These are phyloP conservation scores for Drosophila mojavensis DNA, from an alignment of 1,140 invertebrate species.

Conservation along the genomic window DNA sequence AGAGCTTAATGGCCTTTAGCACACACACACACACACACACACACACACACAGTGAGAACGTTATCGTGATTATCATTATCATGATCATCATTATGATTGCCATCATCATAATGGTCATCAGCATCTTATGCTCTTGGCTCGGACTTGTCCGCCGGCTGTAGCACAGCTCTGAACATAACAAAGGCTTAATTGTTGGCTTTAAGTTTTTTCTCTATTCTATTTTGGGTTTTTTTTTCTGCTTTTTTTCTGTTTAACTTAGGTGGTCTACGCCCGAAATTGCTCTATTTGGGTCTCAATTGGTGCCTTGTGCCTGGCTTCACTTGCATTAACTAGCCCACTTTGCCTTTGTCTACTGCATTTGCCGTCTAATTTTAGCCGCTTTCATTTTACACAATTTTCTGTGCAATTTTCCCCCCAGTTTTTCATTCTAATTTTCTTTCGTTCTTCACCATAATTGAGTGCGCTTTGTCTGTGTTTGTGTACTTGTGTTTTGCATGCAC, in stretches of 20 bases:
- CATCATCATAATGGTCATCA: conserved; percentile 40
- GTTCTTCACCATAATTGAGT: conserved; percentile 3
- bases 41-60: conserved; percentile 24
- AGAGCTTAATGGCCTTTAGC: conserved; percentile 80
- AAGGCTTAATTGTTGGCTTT: conserved; percentile 70
- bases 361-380: conserved; percentile 41
- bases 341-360: conserved; percentile 5
- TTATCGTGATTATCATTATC: conserved; percentile 34
- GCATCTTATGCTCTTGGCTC: conserved; percentile 43
- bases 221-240: neutral
- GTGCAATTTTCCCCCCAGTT: conserved; percentile 4
- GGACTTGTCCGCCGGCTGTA: conserved; percentile 22
- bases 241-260: conserved; percentile 45
- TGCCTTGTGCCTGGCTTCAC: neutral
- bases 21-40: conserved; percentile 39
- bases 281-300: neutral
- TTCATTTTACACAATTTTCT: conserved; percentile 11
- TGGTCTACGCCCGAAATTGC: neutral
- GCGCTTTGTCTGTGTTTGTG: neutral
- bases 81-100: conserved; percentile 41
- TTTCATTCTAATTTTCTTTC: conserved; percentile 15
- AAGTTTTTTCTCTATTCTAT: neutral
- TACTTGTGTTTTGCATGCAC: conserved; percentile 19
- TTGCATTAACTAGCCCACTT: neutral
- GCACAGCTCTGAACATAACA: conserved; percentile 42